Conservation (phyloP, 2,797 vertebrate species). For the Pseudotriccus pelzelni region DNA sequence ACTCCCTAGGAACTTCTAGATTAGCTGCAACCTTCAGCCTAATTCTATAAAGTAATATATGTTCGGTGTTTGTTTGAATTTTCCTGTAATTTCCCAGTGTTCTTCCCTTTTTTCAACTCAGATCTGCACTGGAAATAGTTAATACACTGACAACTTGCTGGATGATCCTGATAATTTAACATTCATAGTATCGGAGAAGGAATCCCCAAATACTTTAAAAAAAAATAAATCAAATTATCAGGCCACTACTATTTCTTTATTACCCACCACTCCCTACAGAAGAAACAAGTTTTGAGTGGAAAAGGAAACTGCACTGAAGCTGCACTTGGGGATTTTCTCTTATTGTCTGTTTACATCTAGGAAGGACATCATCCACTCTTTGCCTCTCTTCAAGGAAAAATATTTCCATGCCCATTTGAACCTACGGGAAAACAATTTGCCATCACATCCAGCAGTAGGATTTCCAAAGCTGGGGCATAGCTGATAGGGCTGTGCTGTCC, state of each 20-base stretch:
- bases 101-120: background rate
- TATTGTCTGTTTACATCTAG: background rate
- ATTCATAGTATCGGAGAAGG: background rate
- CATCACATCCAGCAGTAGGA: background rate
- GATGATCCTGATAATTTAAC: background rate
- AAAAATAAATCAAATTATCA: background rate
- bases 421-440: background rate
- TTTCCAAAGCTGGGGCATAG: background rate
- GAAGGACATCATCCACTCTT: background rate
- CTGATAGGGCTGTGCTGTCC: background rate
- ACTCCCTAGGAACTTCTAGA: background rate
- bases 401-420: background rate
- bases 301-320: background rate
- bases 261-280: accelerated
- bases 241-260: background rate
- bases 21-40: background rate
- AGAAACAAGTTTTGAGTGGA: background rate
- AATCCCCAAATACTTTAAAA: background rate
- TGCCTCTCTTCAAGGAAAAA: background rate
- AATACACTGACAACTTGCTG: background rate
- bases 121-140: background rate
- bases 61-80: background rate
- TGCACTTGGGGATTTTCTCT: background rate
- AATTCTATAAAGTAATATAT: background rate
- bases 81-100: background rate